Base-by-base conservation (phyloP, 2,797 vertebrate genomes). In the Gadopsis bispinosus region DNA sequence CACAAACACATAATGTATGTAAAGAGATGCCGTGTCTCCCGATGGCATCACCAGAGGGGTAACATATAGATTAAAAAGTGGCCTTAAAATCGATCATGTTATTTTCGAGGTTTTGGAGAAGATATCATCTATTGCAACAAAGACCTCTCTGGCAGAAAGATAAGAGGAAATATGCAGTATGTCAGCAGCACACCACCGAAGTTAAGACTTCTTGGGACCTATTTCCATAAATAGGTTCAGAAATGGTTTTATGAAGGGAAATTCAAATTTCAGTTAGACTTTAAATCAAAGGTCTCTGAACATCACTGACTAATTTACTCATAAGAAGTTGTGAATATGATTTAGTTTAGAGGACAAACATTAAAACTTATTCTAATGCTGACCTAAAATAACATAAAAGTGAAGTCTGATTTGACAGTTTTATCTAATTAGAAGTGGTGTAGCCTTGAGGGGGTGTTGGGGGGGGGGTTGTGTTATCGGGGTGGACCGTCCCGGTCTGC, bases 371-470 rank as follows among this genome's bases (percentile, higher is more conserved):
- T 79, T 64, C 62, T 78, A 68, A 64, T 58, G 43, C 64, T 63
- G 73, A 60, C 67, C 80, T 80, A 58, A 80, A 89, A 81, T 76
- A 85, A 89, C 88, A 85, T 92, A 84, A 90, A 90, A 86, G 78
- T 35, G 5, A 60, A 73, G 66, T 82, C 33, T 31, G 20, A 41
- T 73, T 53, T 86, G 71, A 85, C 76, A 84, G 80, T 83, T 85
- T 87, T 77, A 84, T 84, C 71, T 88, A 87, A 88, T 89, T 85
- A 86, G 85, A 87, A 91, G 86, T 67, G 85, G 71, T 86, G 89
- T 77, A 88, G 88, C 89, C 91, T 92, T 93, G 93, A 92, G 81
- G 66, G 69, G 65, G 80, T 74, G 48, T 54, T 59, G 64, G 78
- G 80, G 67, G 77, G 35, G 48, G 86, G 79, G 75, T 82, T 90